phyloP scores from a whole-genome alignment of 2,888 invertebrate species.

The Ectemnius continuus region DNA sequence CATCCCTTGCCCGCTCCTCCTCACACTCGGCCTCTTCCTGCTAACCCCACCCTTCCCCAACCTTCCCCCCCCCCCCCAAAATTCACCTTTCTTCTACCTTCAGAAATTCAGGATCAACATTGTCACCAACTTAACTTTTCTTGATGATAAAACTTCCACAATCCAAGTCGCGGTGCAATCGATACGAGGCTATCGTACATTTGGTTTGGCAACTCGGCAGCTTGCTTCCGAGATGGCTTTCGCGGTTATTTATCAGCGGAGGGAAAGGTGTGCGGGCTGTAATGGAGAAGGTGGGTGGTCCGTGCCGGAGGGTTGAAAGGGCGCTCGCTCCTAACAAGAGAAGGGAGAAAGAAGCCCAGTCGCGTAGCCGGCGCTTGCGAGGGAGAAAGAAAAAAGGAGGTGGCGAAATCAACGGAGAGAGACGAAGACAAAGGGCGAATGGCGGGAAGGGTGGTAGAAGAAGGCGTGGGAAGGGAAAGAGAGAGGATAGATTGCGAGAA shows the following conservation, averaged over 20 bases:
- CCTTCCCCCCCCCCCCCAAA: too few species aligned
- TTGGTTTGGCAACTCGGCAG: too few species aligned
- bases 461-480: not conserved
- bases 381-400: constrained; percentile 7
- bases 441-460: not conserved
- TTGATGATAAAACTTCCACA: too few species aligned
- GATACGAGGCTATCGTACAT: too few species aligned
- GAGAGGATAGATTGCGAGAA: constrained; percentile 19
- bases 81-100: too few species aligned
- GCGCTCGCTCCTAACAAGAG: constrained; percentile 54
- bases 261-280: not conserved
- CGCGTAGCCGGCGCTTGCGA: not conserved
- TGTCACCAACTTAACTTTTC: too few species aligned
- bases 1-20: constrained; percentile 26
- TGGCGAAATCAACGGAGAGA: constrained; percentile 4
- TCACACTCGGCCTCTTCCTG: constrained; percentile 31
- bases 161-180: too few species aligned
- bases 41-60: constrained; percentile 35
- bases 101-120: too few species aligned
- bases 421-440: not conserved
- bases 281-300: constrained; percentile 9
- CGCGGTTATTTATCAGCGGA: constrained; percentile 56
- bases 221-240: not conserved
- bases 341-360: constrained; percentile 31
- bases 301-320: constrained; percentile 31